Base-by-base conservation (phyloP, 2,113 vertebrate species). In the Leptodactylus fuscus region DNA sequence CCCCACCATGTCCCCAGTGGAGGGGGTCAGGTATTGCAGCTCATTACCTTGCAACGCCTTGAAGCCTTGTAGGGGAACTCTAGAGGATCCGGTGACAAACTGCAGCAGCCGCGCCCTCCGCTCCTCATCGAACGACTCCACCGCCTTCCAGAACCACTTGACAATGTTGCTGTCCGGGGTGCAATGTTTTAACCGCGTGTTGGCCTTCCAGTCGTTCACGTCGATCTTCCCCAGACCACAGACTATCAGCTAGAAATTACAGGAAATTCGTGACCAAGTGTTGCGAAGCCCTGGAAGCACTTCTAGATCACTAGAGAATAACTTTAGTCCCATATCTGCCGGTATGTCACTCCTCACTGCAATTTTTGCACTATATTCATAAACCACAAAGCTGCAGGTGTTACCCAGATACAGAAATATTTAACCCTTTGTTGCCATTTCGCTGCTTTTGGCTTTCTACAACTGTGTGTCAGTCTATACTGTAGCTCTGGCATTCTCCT, bases 81-180 rank as follows among this genome's bases (percentile, higher is more conserved):
- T 87, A 60, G 98, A 99, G 0, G 98, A 99, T 70, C 98, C 98
- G 0, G 98, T 99, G 90, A 99, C 98, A 1, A 99, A 99, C 95
- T 99, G 98, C 36, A 99, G 95, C 48, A 99, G 93, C 10, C 98
- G 92, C 0, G 98, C 98, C 88, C 98, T 90, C 80, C 97, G 93
- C 89, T 99, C 98, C 89, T 99, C 98, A 12, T 99, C 98, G 7
- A 98, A 99, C 0, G 96, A 94, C 92, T 99, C 98, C 93, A 99
- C 98, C 0, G 97, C 97, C 87, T 97, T 97, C 98, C 98, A 99
- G 94, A 99, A 99, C 98, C 98, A 99, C 88, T 98, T 98, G 27
- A 99, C 98, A 0, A 96, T 95, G 89, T 96, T 98, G 93, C 96
- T 99, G 89, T 99, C 98, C 0, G 96, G 91, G 0, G 97, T 98